Evolutionary conservation across 2,113 vertebrate species (phyloP), one percentile per base, ranked within the genome.

Genomic region (Toxotes jaculatrix): DNA sequence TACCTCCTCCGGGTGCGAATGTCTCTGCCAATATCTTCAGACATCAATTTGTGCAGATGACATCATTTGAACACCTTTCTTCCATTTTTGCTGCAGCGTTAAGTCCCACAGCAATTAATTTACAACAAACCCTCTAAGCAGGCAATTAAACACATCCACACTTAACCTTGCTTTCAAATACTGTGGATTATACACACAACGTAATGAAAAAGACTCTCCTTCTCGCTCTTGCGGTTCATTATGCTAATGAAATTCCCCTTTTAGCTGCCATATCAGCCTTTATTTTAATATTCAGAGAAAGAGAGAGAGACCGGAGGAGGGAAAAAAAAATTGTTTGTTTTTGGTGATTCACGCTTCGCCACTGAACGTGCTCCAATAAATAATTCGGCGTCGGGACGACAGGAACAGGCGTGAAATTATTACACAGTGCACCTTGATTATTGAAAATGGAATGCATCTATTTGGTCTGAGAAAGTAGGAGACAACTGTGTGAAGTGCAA

Each of bases 151-250:
- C 70, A 74, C 78, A 87, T 85, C 80, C 79, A 49, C 11, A 76
- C 84, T 87, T 86, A 80, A 90, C 86, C 74, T 91, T 79, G 73
- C 78, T 86, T 86, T 86, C 65, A 90, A 86, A 89, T 72, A 76
- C 40, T 59, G 77, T 75, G 77, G 80, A 87, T 85, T 88, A 84
- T 64, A 84, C 74, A 81, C 66, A 81, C 71, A 77, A 80, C n/a
- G 68, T 88, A 90, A 87, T 89, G 80, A 89, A 87, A 85, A 85
- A 74, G 64, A 56, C 80, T 80, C 80, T 80, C 49, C 66, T 82
- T 42, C 61, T 78, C 47, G 1, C 74, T 78, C 51, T 86, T 36
- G 74, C 73, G 84, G 67, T 79, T 91, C 81, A 88, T 89, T 92
- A 90, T 91, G 88, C 74, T 89, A 91, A 92, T 90, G 67, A 75